These are phyloP conservation scores for Uria lomvia DNA, from an alignment of 2,113 vertebrate species.

Conservation along the genomic window DNA sequence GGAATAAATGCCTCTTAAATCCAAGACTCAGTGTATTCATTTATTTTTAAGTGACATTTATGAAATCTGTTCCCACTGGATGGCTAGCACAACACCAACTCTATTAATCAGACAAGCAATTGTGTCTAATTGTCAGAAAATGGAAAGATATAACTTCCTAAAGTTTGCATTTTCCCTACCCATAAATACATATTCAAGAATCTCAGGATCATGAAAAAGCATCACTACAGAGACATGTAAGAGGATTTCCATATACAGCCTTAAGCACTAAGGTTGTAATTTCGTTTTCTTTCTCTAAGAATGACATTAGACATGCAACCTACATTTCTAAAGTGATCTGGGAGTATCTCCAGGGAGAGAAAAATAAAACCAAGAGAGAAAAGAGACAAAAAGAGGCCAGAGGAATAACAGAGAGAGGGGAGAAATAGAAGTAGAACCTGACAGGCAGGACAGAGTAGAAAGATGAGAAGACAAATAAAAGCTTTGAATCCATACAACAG, in stretches of 20 bases:
- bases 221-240: not conserved
- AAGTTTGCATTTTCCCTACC: not conserved
- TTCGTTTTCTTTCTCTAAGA: not conserved
- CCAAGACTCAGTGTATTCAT: not conserved
- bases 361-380: not conserved
- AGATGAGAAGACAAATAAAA: not conserved
- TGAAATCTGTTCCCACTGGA: not conserved
- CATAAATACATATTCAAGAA: not conserved
- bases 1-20: not conserved
- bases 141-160: not conserved
- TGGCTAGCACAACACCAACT: not conserved
- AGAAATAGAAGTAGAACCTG: not conserved
- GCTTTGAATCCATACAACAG: not conserved
- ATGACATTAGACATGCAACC: not conserved
- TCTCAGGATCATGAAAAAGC: not conserved
- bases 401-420: not conserved
- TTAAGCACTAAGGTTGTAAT: not conserved
- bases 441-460: not conserved
- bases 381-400: not conserved
- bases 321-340: conserved; percentile 22
- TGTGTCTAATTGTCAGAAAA: not conserved
- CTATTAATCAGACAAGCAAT: not conserved
- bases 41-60: conserved; percentile 10
- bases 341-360: not conserved
- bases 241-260: conserved; percentile 2